Evolutionary conservation across 2,113 vertebrate species (phyloP), one percentile per base, ranked within the genome.

Genomic region (Menidia beryllina): DNA sequence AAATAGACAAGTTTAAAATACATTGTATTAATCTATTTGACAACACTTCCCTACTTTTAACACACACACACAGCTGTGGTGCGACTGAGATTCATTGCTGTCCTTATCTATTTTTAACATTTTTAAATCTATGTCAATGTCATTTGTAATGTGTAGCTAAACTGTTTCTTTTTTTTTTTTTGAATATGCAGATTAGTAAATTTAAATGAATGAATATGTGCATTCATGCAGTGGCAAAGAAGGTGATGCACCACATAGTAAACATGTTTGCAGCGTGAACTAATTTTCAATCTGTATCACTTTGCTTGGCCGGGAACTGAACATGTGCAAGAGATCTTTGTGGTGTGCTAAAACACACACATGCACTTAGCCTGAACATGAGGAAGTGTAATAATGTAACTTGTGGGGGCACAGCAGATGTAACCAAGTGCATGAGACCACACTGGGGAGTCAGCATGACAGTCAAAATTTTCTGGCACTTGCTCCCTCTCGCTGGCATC

Each of bases 401-500:
- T 79, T 72, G 83, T 68, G 57, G 73, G 66, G 67, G 77, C 73
- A 73, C 1, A 76, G 65, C 75, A 84, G 64, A 72, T 71, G 70
- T 78, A 61, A 64, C 66, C 80, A 54, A 65, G 78, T 72, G 63
- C 58, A 74, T 80, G 66, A 73, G 82, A 72, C 61, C 57, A 74
- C 56, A 34, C 48, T 11, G 15, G 53, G 47, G 64, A 68, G 68
- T 62, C 72, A 58, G 60, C 65, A 64, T 43, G 65, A 65, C 77
- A 66, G 84, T 87, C 53, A 88, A 81, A 63, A 87, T 85, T 88
- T 60, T 47, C 71, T 89, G 83, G 77, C 75, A 75, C 66, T 38
- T 47, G 68, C 58, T 64, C 62, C 57, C 1, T 23, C 54, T 65
- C 30, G 21, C 75, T 88, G 83, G 88, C 81, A 81, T 65, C 75